Evolutionary conservation across 2,888 invertebrate genomes (phyloP), one percentile per base, ranked within the genome.

Genomic region (Piscicola geometra): DNA sequence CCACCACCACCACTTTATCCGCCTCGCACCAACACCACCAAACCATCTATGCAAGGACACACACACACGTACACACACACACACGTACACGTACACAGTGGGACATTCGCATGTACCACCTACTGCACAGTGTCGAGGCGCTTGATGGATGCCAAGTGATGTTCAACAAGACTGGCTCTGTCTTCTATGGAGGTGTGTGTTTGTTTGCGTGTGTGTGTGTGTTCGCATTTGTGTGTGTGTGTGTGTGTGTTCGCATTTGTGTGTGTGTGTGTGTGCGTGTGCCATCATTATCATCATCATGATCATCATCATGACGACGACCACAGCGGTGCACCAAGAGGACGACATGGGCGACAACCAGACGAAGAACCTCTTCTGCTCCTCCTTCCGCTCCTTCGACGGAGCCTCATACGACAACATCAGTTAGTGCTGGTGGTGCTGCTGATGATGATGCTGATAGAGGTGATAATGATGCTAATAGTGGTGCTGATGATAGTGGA

Each of bases 371-470:
- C 90, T 91, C 79, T 93, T 90, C 83, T 92, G 94, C 81, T 93
- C 94, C 50, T 94, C 94, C 80, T 96, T 98, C 85, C 93, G 95
- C 84, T 95, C 96, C 0, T 88, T 98, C 60, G 97, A 98, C 86
- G 91, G 95, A 0, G 90, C 90, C 81, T 95, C 98, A 86, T 99
- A 98, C 85, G 91, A 92, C 33, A 93, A 92, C 82, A 96, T 97
- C 85, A 91, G 92, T 92, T 83, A 86, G 86, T 41, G 41, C 15
- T n/a, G n/a, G n/a, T n/a, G n/a, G n/a, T n/a, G n/a, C n/a, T n/a
- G n/a, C n/a, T n/a, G 50, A 21, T 47, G 9, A 47, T 47, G 50
- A 47, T 47, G 9, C 12, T 47, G 50, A 47, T 47, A 47, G n/a
- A n/a, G n/a, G n/a, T n/a, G n/a, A n/a, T n/a, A n/a, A n/a, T n/a